phyloP scores from a whole-genome alignment of 2,888 invertebrate species.

The Aricia artaxerxes region DNA sequence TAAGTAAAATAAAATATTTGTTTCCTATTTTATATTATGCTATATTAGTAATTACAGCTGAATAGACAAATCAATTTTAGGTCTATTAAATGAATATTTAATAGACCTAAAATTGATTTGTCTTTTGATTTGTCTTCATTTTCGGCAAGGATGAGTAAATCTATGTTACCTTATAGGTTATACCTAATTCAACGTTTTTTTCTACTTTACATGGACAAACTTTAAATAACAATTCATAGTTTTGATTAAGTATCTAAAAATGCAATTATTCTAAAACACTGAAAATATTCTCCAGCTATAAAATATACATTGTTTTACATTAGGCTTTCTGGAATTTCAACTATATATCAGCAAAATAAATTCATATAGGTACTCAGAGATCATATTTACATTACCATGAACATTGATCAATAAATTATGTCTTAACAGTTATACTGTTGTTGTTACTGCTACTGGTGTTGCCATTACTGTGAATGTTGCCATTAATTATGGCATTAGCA shows the following conservation, averaged over 20 bases:
- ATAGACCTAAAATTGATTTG: background rate
- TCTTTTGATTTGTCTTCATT: background rate
- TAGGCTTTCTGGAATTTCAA: background rate
- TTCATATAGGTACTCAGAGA: background rate
- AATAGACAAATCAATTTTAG: too few species aligned
- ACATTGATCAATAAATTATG: background rate
- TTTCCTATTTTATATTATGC: too few species aligned
- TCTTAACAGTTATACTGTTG: background rate
- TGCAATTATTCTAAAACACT: background rate
- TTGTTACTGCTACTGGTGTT: background rate
- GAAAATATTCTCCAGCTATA: background rate
- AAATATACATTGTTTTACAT: background rate
- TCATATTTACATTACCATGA: background rate
- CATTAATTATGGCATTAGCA: background rate
- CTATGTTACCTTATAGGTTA: background rate
- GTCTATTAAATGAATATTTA: too few species aligned
- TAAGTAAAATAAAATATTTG: background rate
- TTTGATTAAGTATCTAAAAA: background rate
- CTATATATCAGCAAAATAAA: background rate
- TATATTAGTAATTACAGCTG: too few species aligned
- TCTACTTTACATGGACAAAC: background rate
- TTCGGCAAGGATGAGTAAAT: background rate
- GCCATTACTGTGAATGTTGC: background rate
- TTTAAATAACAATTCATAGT: background rate
- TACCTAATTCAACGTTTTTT: background rate